Base-by-base conservation (phyloP, 2,113 vertebrate species). In the Pterophyllum scalare region DNA sequence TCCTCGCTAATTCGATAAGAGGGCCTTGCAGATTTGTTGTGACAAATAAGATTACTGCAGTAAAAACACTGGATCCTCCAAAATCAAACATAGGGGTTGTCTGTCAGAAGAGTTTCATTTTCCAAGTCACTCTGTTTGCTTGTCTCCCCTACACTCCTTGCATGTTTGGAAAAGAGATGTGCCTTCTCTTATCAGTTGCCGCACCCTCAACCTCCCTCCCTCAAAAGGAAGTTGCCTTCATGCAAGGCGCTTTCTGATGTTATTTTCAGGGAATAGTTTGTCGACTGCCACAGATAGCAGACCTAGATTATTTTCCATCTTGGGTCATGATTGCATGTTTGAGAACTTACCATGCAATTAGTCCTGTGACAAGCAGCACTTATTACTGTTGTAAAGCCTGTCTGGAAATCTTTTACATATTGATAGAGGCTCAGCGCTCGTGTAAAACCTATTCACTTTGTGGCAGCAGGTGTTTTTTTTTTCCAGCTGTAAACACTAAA, bases 191-290 rank as follows among this genome's bases (percentile, higher is more conserved):
- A 95, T 94, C 94, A 93, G 94, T 40, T 67, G 26, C 91, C 88
- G 15, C 92, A 58, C 91, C 92, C 92, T 89, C 75, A 60, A 59
- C 61, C 76, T 89, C 70, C 75, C 70, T 89, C 83, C 78, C 89
- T 90, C 81, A 78, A 91, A 88, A 94, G 95, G 94, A 96, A 95
- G 92, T 93, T 60, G 87, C 82, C 86, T 90, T 62, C 72, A 80
- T 91, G 87, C 74, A 17, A 75, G 75, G 64, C 81, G 76, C 84
- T 81, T 77, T 88, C 85, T 93, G 90, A 93, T 95, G 94, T 94
- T 95, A 91, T 95, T 95, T 93, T 93, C 87, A 81, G 85, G 89
- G 90, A 85, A 86, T 85, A 85, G 83, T 91, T 94, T 91, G 90
- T 92, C 67, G 77, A 92, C 91, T 72, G 87, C 89, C 61, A 26